Percentiles rank a stretch among this genome's conserved stretches.
These are phyloP conservation scores for Bimastos eiseni DNA, from an alignment of 2,888 invertebrate genomes.

Conservation along the genomic window DNA sequence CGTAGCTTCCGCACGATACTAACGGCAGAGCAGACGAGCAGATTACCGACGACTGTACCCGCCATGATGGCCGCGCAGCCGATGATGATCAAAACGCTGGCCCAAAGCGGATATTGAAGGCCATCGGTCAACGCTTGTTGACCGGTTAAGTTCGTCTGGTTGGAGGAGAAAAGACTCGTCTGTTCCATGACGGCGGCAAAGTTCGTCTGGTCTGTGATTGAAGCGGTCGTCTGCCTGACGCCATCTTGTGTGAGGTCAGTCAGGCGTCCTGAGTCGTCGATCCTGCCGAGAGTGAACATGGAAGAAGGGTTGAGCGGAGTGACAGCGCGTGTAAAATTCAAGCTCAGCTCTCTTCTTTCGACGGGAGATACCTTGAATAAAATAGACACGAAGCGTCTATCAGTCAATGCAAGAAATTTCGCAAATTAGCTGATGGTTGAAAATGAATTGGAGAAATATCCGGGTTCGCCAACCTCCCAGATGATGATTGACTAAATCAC, in stretches of 20 bases:
- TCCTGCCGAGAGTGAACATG: neutral
- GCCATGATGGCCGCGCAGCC: conserved; percentile 58
- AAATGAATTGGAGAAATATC: neutral
- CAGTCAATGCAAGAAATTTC: neutral
- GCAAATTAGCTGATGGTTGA: neutral
- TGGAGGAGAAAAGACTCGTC: neutral
- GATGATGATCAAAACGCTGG: conserved; percentile 47
- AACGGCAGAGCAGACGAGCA: conserved; percentile 65
- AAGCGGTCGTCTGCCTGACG: neutral
- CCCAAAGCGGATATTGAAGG: conserved; percentile 33
- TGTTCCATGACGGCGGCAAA: neutral
- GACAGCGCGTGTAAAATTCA: neutral
- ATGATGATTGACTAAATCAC: no score
- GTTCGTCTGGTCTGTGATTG: neutral
- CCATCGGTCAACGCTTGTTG: neutral
- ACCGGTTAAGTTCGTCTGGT: neutral
- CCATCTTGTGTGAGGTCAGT: neutral
- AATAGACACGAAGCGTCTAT: neutral
- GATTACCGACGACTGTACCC: conserved; percentile 65
- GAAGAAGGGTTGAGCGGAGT: neutral
- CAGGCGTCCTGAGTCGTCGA: neutral
- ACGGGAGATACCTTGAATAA: neutral
- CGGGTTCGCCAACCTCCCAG: no score
- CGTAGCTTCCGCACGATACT: conserved; percentile 63
- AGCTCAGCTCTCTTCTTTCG: neutral